Evolutionary conservation across 2,888 invertebrate species (phyloP), one percentile per base, ranked within the genome.

Genomic region (Auanema sp.): DNA sequence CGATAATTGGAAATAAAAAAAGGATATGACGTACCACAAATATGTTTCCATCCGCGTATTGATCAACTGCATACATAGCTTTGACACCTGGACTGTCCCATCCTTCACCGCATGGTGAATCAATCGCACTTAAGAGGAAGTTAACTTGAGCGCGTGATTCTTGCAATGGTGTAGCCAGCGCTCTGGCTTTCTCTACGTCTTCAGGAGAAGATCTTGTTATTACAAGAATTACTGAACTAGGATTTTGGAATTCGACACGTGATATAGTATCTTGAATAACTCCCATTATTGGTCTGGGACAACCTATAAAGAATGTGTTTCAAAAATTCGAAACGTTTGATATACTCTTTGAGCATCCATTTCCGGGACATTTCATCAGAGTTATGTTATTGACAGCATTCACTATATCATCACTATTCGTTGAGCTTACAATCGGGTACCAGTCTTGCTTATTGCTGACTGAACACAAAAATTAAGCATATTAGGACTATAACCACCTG

Each of bases 171-270:
- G 3, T 33, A 33, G 33, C 33, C 8, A 62, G 25, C 1, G 40
- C 25, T 33, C 43, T 53, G 23, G 44, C 33, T n/a, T 33, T n/a
- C 5, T n/a, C 42, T 33, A 66, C 66, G 56, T 79, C 78, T 66
- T 78, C 79, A 12, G 77, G 72, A n/a, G 72, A 66, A 1, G 79
- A 77, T 58, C 72, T 66, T 0, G 79, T 76, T 57, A 79, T 68
- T 5, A 79, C 69, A 16, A 77, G 55, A 40, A 78, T 64, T 2
- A 76, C 69, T 12, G 77, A 78, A 57, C 76, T 75, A 18, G 78
- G 78, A 8, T 60, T 40, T 11, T 64, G 54, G 18, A 78, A 65
- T 1, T 42, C 14, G 25, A 56, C 51, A 2, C 42, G 50, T 18
- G 60, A 25, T 10, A 78, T 66, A 4, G 70, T 59, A n/a, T 64